A percentile compares a stretch with the other conserved stretches of the same genome.
phyloP scores from a whole-genome alignment of 2,888 invertebrate species.

The Epiperipatus broadwayi region DNA sequence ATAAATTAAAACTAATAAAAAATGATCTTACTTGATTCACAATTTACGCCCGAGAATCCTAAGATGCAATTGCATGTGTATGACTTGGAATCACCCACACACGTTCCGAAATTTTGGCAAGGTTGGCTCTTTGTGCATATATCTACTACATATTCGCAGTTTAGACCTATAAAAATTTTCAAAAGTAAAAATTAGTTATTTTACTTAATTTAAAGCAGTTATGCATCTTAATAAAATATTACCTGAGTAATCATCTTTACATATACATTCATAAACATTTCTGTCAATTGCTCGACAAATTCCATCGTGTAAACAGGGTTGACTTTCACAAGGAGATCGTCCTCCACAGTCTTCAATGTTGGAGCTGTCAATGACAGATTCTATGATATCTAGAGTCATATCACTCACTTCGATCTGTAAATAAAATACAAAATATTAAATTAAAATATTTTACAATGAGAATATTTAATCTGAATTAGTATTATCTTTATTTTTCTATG shows the following conservation, averaged over 20 bases:
- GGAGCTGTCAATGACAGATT: constrained; percentile 52
- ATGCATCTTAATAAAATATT: too few relatives aligned
- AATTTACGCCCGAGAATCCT: constrained; percentile 54
- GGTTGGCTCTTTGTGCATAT: constrained; percentile 44
- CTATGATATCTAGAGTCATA: constrained; percentile 44
- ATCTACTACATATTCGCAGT: constrained; percentile 42
- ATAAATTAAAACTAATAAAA: too few relatives aligned
- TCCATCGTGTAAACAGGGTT: constrained; percentile 47
- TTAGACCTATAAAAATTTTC: constrained; percentile 31
- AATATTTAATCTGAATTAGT: constrained; percentile 7
- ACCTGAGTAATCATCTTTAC: constrained; percentile 26
- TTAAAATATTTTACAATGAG: too few relatives aligned
- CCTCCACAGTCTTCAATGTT: constrained; percentile 56
- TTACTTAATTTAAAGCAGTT: constrained; percentile 7
- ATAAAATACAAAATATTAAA: constrained; percentile 7
- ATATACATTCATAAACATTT: constrained; percentile 37
- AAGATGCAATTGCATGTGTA: constrained; percentile 62
- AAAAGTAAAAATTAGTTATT: constrained; percentile 9
- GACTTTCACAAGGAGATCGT: constrained; percentile 30
- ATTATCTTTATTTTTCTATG: too few relatives aligned
- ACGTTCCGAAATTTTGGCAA: constrained; percentile 60
- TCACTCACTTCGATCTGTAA: constrained; percentile 47
- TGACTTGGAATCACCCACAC: constrained; percentile 36
- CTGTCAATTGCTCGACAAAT: constrained; percentile 38
- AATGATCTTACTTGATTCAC: constrained; percentile 57